Percentiles rank a stretch among this genome's conserved stretches.
Evolutionary conservation across 2,888 invertebrate species (phyloP).

Genomic region (Hyppa rectilinea): DNA sequence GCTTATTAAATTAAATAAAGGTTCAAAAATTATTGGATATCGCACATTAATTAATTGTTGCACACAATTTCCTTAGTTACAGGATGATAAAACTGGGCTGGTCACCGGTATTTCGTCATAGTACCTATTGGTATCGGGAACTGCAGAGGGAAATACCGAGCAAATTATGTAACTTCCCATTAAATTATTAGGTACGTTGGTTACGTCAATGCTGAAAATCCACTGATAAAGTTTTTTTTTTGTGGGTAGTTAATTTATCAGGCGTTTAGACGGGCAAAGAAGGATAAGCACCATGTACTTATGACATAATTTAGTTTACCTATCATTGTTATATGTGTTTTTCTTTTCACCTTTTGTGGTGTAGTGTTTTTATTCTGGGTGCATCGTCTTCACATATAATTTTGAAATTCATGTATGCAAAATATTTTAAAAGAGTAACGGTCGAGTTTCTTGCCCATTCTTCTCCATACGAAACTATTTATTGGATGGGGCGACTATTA

Average conservation of each 20-base stretch:
- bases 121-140: neutral
- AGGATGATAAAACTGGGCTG: neutral
- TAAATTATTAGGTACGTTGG: conserved; percentile 9
- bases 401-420: too few relatives aligned
- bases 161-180: conserved; percentile 10
- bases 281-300: too few relatives aligned
- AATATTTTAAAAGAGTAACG: too few relatives aligned
- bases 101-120: conserved; percentile 9
- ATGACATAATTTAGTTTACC: too few relatives aligned
- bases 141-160: conserved; percentile 25
- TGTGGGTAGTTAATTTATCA: neutral
- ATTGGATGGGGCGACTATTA: too few relatives aligned
- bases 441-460: too few relatives aligned
- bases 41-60: conserved; percentile 10
- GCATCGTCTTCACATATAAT: too few relatives aligned
- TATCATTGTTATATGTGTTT: too few relatives aligned
- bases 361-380: too few relatives aligned
- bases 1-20: neutral
- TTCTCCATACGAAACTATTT: too few relatives aligned
- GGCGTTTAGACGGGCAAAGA: neutral
- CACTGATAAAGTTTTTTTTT: neutral
- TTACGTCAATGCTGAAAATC: neutral
- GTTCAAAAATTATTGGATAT: neutral
- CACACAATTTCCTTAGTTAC: conserved; percentile 44
- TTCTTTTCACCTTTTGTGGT: too few relatives aligned